Evolutionary conservation across 2,888 invertebrate species (phyloP), one percentile per base, ranked within the genome.

Genomic region (Automeris io): DNA sequence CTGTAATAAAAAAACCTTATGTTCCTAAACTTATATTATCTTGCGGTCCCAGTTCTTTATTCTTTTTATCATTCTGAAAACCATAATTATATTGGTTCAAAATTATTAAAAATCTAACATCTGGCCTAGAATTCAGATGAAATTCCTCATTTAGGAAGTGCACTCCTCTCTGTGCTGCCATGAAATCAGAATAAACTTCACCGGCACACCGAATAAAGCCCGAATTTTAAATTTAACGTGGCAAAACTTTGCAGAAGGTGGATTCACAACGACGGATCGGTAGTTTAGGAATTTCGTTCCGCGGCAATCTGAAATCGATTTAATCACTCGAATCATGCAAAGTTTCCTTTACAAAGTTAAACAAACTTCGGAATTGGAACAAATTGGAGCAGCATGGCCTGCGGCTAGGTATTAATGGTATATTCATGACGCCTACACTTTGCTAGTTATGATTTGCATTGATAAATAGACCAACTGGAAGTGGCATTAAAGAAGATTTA

Each of bases 261-360:
- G 61, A 63, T 69, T 69, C 65, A 66, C 71, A 75, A 77, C 81
- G 75, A 78, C 70, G 70, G 70, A 75, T 80, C 74, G 72, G 70
- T 77, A 75, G 78, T 78, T 77, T 77, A 53, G 62, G 62, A 71
- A 73, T 77, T 75, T 71, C 62, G 63, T 64, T 71, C 71, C 75
- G 70, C 70, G 74, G 77, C 80, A 78, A 81, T 80, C 71, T 63
- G 70, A 75, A 78, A 83, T 83, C 82, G 80, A 82, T 85, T 83
- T 78, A 83, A 83, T 83, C 80, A 82, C 78, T 61, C 70, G 70
- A 81, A 81, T 80, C 79, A 83, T 78, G 71, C 76, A 72, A 82
- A 83, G 70, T 83, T 77, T 66, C 57, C 58, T 37, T 54, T 62
- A 69, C 70, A 76, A 80, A 85, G 76, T 82, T 85, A 79, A 60